Evolutionary conservation across 2,888 invertebrate genomes (phyloP).

Genomic region (Lasioglossum malachurum): DNA sequence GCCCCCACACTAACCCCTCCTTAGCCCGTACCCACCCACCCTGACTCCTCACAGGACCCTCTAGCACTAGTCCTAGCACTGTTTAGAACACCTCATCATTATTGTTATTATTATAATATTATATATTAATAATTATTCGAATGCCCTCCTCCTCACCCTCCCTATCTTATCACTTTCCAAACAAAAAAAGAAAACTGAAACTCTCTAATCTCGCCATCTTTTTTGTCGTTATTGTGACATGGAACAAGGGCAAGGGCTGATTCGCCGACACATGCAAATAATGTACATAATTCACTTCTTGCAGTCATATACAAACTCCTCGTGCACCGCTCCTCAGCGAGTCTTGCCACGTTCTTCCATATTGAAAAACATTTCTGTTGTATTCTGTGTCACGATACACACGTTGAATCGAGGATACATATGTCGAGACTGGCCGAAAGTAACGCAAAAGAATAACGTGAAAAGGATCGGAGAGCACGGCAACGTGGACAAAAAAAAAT

Average conservation of each 20-base stretch:
- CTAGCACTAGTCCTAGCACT: slow-evolving; percentile 85
- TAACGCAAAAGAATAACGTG: neutral
- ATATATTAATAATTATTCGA: slow-evolving; percentile 82
- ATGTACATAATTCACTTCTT: slow-evolving; percentile 73
- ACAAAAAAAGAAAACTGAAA: slow-evolving; percentile 20
- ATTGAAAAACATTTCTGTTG: slow-evolving; percentile 40
- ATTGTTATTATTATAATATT: slow-evolving; percentile 83
- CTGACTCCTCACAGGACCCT: slow-evolving; percentile 76
- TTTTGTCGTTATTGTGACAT: slow-evolving; percentile 70
- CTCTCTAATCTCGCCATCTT: slow-evolving; percentile 71
- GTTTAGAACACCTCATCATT: slow-evolving; percentile 85
- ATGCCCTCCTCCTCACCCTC: slow-evolving; percentile 70
- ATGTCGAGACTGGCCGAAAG: slow-evolving; percentile 18
- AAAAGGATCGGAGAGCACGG: neutral
- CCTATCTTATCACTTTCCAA: slow-evolving; percentile 51
- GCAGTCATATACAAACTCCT: slow-evolving; percentile 62
- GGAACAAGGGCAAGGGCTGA: slow-evolving; percentile 75
- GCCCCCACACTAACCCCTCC: slow-evolving; percentile 85
- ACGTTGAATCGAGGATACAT: slow-evolving; percentile 17
- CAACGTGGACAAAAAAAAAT: neutral
- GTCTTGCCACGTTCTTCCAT: slow-evolving; percentile 75
- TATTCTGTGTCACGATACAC: slow-evolving; percentile 30
- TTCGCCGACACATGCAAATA: slow-evolving; percentile 69
- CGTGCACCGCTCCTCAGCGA: slow-evolving; percentile 61
- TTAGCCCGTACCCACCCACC: slow-evolving; percentile 72